phyloP scores from a whole-genome alignment of 2,113 vertebrate genomes.

The Herpetotheres cachinnans region DNA sequence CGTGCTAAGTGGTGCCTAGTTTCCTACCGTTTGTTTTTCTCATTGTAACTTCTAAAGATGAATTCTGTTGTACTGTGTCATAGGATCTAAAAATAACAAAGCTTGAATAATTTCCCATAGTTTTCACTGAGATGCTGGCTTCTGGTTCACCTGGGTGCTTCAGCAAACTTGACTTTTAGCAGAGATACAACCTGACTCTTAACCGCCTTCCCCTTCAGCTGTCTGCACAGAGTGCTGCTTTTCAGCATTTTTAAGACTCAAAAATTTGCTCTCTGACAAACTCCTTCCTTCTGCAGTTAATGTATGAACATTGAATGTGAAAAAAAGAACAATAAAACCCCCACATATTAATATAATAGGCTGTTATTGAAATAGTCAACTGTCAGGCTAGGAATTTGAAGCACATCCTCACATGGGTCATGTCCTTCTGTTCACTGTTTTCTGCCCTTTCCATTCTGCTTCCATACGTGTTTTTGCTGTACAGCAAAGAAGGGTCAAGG shows the following conservation, averaged over 20 bases:
- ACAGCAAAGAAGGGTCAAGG: background rate
- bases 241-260: background rate
- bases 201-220: background rate
- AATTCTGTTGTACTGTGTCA: background rate
- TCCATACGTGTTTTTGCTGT: background rate
- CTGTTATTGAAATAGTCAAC: background rate
- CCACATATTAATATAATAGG: background rate
- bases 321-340: background rate
- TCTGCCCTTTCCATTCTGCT: background rate
- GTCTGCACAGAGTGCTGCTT: background rate
- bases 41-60: background rate
- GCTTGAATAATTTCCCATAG: background rate
- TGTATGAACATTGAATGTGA: background rate
- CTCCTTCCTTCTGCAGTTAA: background rate
- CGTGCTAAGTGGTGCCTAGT: accelerated
- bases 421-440: background rate
- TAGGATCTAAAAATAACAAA: background rate
- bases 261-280: background rate
- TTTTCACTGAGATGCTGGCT: background rate
- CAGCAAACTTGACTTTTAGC: background rate
- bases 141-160: background rate
- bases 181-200: background rate
- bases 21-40: background rate
- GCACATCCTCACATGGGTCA: background rate
- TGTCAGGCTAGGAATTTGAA: background rate